phyloP scores from a whole-genome alignment of 2,888 invertebrate species.

The Ecliptopera silaceata region DNA sequence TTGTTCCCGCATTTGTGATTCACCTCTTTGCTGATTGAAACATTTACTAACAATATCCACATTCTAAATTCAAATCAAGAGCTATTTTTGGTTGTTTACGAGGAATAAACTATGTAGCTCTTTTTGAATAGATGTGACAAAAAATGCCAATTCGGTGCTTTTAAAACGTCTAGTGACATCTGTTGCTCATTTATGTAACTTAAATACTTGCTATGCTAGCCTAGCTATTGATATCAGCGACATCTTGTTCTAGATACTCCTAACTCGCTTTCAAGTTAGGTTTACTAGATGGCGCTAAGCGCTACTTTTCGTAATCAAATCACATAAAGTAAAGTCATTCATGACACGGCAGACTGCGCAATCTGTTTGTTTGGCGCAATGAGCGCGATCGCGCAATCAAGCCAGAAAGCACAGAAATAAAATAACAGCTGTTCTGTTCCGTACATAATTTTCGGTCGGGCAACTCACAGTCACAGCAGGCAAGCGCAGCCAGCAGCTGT shows the following conservation, averaged over 20 bases:
- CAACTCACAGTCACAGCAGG: conserved; percentile 57
- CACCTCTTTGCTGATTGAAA: too few relatives aligned
- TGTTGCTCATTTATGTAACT: not conserved
- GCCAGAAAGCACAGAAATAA: conserved; percentile 69
- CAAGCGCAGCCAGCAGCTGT: conserved; percentile 56
- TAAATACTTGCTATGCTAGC: too few relatives aligned
- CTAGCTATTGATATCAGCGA: not conserved
- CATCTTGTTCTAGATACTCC: not conserved
- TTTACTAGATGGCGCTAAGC: not conserved
- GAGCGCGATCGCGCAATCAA: conserved; percentile 72
- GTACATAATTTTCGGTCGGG: conserved; percentile 79
- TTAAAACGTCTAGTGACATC: conserved; percentile 17
- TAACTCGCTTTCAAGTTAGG: not conserved
- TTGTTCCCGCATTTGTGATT: too few relatives aligned
- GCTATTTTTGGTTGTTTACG: too few relatives aligned
- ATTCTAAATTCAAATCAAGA: too few relatives aligned
- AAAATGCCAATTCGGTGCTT: too few relatives aligned
- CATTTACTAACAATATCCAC: too few relatives aligned
- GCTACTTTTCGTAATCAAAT: not conserved
- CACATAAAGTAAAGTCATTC: not conserved
- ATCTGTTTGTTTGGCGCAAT: not conserved
- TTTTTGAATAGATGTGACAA: too few relatives aligned
- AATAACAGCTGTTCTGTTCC: conserved; percentile 82
- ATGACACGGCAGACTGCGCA: not conserved
- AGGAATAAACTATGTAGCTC: too few relatives aligned